phyloP scores from a whole-genome alignment of 1,140 invertebrate genomes.

The Drosophila asahinai region DNA sequence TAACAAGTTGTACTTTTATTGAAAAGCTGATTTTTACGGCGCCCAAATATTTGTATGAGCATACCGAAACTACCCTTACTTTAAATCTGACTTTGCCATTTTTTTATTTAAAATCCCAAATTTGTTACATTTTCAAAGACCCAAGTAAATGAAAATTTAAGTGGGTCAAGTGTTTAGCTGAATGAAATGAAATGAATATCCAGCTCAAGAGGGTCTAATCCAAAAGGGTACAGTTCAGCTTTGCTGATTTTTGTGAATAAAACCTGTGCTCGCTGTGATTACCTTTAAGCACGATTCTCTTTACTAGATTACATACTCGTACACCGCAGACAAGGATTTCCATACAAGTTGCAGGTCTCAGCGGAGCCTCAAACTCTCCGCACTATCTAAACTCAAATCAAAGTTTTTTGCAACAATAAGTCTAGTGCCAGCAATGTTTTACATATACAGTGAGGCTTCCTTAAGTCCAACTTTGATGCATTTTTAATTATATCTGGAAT shows the following conservation, averaged over 20 bases:
- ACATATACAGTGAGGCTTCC: slow-evolving; percentile 23
- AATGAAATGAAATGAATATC: slow-evolving; percentile 20
- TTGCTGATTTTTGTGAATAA: slow-evolving; percentile 16
- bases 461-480: background rate
- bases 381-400: slow-evolving; percentile 64
- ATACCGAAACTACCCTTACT: slow-evolving; percentile 30
- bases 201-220: slow-evolving; percentile 12
- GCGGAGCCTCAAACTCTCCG: slow-evolving; percentile 12
- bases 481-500: too few relatives aligned
- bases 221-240: slow-evolving; percentile 23
- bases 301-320: slow-evolving; percentile 27
- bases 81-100: background rate
- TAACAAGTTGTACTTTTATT: slow-evolving; percentile 59
- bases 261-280: slow-evolving; percentile 19
- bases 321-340: slow-evolving; percentile 20
- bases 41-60: slow-evolving; percentile 46
- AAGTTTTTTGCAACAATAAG: slow-evolving; percentile 63
- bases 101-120: slow-evolving; percentile 8
- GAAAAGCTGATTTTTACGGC: slow-evolving; percentile 64
- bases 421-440: slow-evolving; percentile 39
- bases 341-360: slow-evolving; percentile 12
- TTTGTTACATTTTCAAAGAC: too few relatives aligned
- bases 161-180: slow-evolving; percentile 32
- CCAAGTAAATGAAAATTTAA: slow-evolving; percentile 30
- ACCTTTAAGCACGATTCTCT: slow-evolving; percentile 44